Evolutionary conservation across 2,113 vertebrate genomes (phyloP).

Genomic region (Potamarius usumacintae): DNA sequence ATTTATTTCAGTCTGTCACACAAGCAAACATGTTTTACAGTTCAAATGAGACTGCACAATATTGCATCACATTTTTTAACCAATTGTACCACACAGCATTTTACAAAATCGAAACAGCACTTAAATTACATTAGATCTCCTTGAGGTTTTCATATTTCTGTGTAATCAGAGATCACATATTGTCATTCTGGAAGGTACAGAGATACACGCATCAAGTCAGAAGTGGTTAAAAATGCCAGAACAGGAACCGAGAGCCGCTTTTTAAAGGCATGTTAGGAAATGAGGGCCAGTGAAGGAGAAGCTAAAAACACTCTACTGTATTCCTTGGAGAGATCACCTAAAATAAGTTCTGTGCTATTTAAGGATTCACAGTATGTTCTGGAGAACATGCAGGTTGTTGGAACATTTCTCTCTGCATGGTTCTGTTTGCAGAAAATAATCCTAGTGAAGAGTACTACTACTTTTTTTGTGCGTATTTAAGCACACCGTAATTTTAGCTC

Average conservation of each 20-base stretch:
- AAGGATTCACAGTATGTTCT: constrained; percentile 20
- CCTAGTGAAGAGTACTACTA: background rate
- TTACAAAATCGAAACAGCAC: background rate
- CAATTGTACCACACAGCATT: background rate
- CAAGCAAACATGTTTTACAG: background rate
- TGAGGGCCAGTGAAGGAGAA: constrained; percentile 19
- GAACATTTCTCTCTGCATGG: background rate
- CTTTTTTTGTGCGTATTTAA: background rate
- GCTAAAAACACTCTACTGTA: constrained; percentile 22
- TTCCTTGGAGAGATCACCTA: constrained; percentile 19
- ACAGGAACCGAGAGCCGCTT: constrained; percentile 5
- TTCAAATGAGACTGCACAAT: background rate
- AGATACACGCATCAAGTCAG: background rate
- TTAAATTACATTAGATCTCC: background rate
- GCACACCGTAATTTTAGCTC: constrained; percentile 1
- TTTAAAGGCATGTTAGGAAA: constrained; percentile 27
- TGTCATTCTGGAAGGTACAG: background rate
- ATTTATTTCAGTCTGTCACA: background rate
- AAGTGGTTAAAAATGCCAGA: background rate
- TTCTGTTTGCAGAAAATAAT: background rate
- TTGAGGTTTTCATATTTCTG: background rate
- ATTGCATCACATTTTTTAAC: background rate
- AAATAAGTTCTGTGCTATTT: constrained; percentile 22
- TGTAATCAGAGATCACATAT: background rate
- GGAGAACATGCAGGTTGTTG: constrained; percentile 5